These are phyloP conservation scores for Gallinago jamesoni DNA, from an alignment of 2,113 vertebrate species.

Conservation along the genomic window DNA sequence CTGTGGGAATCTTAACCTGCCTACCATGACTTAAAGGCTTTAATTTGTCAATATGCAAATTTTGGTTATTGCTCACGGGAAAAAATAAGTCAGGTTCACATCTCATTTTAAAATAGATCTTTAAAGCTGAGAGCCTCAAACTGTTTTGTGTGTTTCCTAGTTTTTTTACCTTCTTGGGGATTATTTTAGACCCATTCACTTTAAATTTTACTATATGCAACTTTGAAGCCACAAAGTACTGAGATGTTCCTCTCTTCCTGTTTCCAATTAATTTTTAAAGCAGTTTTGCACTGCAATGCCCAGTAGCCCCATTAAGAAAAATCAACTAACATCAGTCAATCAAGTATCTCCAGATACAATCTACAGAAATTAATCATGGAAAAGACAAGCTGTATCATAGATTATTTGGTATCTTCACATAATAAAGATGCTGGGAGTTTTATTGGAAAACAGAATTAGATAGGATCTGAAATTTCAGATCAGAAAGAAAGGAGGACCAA, in stretches of 20 bases:
- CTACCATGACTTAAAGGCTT: not conserved
- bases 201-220: not conserved
- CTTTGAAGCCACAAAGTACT: not conserved
- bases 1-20: not conserved
- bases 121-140: not conserved
- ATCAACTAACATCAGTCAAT: not conserved
- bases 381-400: not conserved
- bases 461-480: not conserved
- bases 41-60: not conserved
- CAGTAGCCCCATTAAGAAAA: not conserved
- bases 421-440: not conserved
- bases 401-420: not conserved
- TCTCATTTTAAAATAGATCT: not conserved
- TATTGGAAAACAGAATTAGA: not conserved
- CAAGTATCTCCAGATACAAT: not conserved
- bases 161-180: not conserved
- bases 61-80: not conserved
- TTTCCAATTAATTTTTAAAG: conserved; percentile 16
- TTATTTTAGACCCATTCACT: not conserved
- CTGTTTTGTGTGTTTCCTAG: not conserved
- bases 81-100: not conserved
- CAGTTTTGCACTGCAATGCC: not conserved
- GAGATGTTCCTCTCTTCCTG: not conserved
- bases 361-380: not conserved
- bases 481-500: not conserved